Evolutionary conservation across 2,888 invertebrate genomes (phyloP).

Genomic region (Drymonia ruficornis): DNA sequence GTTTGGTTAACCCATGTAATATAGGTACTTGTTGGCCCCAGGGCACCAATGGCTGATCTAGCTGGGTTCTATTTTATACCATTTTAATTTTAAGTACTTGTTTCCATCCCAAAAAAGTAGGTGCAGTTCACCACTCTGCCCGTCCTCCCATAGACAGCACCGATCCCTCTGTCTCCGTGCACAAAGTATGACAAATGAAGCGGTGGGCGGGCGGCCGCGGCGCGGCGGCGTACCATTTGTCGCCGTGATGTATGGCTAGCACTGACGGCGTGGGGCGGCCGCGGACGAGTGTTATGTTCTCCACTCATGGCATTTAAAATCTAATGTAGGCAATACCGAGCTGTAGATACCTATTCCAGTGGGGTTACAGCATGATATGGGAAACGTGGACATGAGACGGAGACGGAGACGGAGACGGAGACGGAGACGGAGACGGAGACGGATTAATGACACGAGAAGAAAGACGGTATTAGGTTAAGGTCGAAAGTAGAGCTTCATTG

Average conservation of each 20-base stretch:
- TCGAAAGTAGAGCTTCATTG: too few relatives aligned
- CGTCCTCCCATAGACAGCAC: background rate
- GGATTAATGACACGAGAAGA: too few relatives aligned
- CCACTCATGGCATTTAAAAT: background rate
- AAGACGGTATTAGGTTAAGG: too few relatives aligned
- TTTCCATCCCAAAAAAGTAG: background rate
- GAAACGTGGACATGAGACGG: too few relatives aligned
- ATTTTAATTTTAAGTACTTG: too few relatives aligned
- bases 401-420: too few relatives aligned
- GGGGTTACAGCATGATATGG: too few relatives aligned
- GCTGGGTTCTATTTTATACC: too few relatives aligned
- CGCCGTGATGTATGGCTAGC: constrained; percentile 20
- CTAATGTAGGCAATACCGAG: background rate
- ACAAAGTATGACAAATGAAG: constrained; percentile 22
- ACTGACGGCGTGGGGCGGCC: background rate
- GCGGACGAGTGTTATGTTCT: background rate
- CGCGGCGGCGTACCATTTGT: constrained; percentile 18
- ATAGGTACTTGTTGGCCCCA: too few relatives aligned
- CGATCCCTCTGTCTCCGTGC: background rate
- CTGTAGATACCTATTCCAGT: background rate
- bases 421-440: too few relatives aligned
- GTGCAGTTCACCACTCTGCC: background rate
- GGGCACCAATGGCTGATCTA: too few relatives aligned
- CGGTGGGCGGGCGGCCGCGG: constrained; percentile 6
- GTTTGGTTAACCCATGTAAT: too few relatives aligned